These are phyloP conservation scores for Neodiprion lecontei DNA, from an alignment of 1,140 invertebrate genomes.

Conservation along the genomic window DNA sequence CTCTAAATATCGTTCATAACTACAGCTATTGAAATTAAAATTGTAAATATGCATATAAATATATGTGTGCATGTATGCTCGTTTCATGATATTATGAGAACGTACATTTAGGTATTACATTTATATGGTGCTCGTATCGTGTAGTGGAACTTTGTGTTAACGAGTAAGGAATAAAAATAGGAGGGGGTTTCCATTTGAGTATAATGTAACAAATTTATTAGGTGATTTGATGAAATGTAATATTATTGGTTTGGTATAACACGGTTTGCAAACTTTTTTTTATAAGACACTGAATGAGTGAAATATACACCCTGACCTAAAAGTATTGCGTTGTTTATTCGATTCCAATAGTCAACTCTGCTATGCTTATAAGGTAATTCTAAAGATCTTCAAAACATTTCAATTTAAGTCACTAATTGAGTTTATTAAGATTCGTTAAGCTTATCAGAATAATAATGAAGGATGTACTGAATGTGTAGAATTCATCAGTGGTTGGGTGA, in stretches of 20 bases:
- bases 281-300: background rate
- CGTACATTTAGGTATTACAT: background rate
- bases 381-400: no score
- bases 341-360: no score
- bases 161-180: no score
- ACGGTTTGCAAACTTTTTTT: background rate
- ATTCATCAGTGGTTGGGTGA: no score
- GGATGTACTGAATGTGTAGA: no score
- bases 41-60: background rate
- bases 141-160: background rate
- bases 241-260: background rate
- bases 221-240: conserved; percentile 3
- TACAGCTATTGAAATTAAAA: background rate
- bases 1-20: conserved; percentile 41
- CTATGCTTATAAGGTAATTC: no score
- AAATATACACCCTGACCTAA: conserved; percentile 4
- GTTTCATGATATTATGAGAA: background rate
- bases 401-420: no score
- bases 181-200: no score
- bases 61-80: conserved; percentile 4
- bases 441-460: no score
- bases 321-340: background rate
- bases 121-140: background rate
- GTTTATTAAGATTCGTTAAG: no score
- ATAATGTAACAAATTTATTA: background rate